These are phyloP conservation scores for Hiodon alosoides DNA, from an alignment of 2,113 vertebrate genomes.

Conservation along the genomic window DNA sequence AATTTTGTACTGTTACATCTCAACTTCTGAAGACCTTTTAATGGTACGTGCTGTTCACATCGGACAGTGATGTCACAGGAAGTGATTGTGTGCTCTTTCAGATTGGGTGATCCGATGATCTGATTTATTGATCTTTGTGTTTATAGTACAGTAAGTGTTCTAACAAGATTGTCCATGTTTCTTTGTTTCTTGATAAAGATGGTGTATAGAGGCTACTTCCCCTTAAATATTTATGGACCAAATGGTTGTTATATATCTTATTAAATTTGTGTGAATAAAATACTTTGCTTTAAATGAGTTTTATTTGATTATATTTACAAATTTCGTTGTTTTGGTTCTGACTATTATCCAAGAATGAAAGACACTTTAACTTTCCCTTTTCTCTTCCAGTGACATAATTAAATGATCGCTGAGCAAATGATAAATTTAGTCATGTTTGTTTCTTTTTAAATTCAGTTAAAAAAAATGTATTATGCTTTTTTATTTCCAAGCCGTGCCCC, in stretches of 20 bases:
- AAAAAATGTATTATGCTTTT: slow-evolving; percentile 58
- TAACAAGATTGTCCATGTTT: slow-evolving; percentile 99
- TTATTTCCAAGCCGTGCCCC: slow-evolving; percentile 89
- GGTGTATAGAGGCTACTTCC: slow-evolving; percentile 99
- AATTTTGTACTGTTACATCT: slow-evolving; percentile 99
- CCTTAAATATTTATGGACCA: slow-evolving; percentile 99
- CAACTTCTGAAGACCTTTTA: slow-evolving; percentile 97
- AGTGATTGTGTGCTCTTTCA: slow-evolving; percentile 91
- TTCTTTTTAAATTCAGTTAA: slow-evolving; percentile 54
- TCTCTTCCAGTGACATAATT: slow-evolving; percentile 46
- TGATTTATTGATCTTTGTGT: slow-evolving; percentile 99
- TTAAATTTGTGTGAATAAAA: slow-evolving; percentile 99
- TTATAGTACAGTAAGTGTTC: slow-evolving; percentile 99
- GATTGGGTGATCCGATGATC: slow-evolving; percentile 94
- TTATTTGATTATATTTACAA: slow-evolving; percentile 84
- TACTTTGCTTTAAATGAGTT: slow-evolving; percentile 94
- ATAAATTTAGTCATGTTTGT: slow-evolving; percentile 43
- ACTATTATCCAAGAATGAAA: slow-evolving; percentile 31
- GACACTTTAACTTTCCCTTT: slow-evolving; percentile 26
- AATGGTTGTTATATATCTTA: slow-evolving; percentile 99
- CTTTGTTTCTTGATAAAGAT: slow-evolving; percentile 99
- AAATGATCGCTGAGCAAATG: slow-evolving; percentile 43
- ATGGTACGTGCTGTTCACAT: slow-evolving; percentile 95
- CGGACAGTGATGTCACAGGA: slow-evolving; percentile 93
- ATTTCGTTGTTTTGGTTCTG: slow-evolving; percentile 53